Base-by-base conservation (phyloP, 2,888 invertebrate genomes). In the Electrophaes corylata region DNA sequence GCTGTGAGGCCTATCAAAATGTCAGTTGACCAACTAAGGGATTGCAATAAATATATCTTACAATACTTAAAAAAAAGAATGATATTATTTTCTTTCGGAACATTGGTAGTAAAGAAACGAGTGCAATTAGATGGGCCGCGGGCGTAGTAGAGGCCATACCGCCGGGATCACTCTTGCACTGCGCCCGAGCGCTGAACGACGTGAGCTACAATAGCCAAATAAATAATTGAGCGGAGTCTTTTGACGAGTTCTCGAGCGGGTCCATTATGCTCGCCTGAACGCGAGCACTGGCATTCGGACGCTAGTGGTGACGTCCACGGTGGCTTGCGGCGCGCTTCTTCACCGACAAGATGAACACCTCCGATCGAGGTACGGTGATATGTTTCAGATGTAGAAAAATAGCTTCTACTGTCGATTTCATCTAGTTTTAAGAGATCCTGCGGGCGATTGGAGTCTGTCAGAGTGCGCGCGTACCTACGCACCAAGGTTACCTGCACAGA, bases 201-300 rank as follows among this genome's bases (percentile, higher is more conserved):
- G 88, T 87, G 80, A 84, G 81, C 79, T 85, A 90, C 89, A 90
- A 88, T 90, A 89, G 88, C 84, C 83, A 83, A 89, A 86, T 90
- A 88, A 83, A 84, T 90, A 91, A 91, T 90, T 90, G 91, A 83
- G 76, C 79, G 73, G 78, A 79, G 85, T 89, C 91, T 90, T 88
- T 91, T 88, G 88, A 90, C 85, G 85, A 86, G 86, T 83, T 85
- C 86, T 83, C 84, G 80, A 88, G 73, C 82, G 83, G 83, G 83
- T 83, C 85, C 85, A 91, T 90, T 89, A 90, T 90, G 88, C 80
- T 76, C 83, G 76, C 79, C 83, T 85, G 86, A 88, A 79, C 78
- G 88, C 79, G 81, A 85, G 78, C 82, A 78, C 79, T 78, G 85
- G 84, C 88, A 90, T 89, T 89, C 87, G 85, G 86, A 85, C 87